Evolutionary conservation across 1,140 invertebrate genomes (phyloP).

Genomic region (Papilio glaucus): DNA sequence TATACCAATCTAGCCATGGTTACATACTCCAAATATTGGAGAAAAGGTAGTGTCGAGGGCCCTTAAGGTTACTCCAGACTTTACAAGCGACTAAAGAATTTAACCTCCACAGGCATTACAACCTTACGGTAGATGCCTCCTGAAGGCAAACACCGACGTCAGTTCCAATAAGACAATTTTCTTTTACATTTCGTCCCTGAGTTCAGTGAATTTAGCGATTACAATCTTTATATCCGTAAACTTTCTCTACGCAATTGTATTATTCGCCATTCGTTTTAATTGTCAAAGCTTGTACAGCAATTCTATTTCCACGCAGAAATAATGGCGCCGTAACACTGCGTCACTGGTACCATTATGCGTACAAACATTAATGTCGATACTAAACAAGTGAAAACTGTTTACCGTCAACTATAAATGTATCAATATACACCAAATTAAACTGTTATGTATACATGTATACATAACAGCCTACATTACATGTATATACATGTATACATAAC

Average conservation of each 20-base stretch:
- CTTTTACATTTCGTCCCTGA: not conserved
- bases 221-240: not conserved
- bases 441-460: no score
- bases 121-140: no score
- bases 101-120: no score
- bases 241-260: not conserved
- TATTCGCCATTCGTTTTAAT: not conserved
- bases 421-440: not conserved
- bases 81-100: no score
- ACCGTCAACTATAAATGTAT: not conserved
- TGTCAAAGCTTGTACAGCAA: not conserved
- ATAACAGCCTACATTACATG: no score
- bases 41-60: no score
- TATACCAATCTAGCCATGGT: no score
- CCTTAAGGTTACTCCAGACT: no score
- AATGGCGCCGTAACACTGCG: not conserved
- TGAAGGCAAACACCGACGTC: no score
- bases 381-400: constrained; percentile 9
- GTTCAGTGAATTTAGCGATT: not conserved
- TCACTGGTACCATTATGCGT: constrained; percentile 15
- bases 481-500: no score
- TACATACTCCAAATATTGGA: no score
- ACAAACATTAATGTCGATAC: not conserved
- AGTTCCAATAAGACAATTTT: not conserved
- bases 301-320: not conserved